Evolutionary conservation across 2,888 invertebrate species (phyloP).

Genomic region (Cataglyphis cursor): DNA sequence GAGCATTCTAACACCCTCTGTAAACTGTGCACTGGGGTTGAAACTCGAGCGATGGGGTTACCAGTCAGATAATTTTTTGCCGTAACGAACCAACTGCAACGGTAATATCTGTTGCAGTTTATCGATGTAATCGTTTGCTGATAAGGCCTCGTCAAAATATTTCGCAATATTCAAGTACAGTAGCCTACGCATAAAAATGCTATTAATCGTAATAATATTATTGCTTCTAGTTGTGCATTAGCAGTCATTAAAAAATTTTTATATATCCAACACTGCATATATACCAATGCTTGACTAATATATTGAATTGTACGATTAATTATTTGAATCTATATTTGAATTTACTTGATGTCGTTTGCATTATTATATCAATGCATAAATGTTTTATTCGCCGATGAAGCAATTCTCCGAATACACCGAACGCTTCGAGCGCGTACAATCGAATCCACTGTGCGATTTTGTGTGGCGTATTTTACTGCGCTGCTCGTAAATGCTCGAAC

Average conservation of each 20-base stretch:
- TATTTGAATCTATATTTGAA: background rate
- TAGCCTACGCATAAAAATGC: background rate
- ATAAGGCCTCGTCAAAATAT: constrained; percentile 2
- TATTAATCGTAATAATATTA: background rate
- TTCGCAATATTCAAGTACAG: background rate
- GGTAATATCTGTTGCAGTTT: background rate
- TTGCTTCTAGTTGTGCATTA: background rate
- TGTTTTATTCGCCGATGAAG: constrained; percentile 46
- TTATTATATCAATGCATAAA: background rate
- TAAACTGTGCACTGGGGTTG: background rate
- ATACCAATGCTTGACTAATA: background rate
- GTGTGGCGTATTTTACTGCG: constrained; percentile 63
- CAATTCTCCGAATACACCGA: constrained; percentile 19
- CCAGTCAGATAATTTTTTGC: constrained; percentile 35
- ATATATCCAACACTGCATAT: background rate
- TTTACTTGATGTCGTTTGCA: background rate
- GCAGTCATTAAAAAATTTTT: background rate
- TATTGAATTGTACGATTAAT: background rate
- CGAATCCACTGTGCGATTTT: constrained; percentile 60
- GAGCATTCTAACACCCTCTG: constrained; percentile 47
- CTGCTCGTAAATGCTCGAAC: constrained; percentile 69
- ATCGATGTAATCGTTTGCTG: constrained; percentile 23
- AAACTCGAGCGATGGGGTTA: constrained; percentile 67
- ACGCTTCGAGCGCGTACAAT: constrained; percentile 51
- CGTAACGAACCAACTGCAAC: background rate